Evolutionary conservation across 1,140 invertebrate species (phyloP).

Genomic region (Eurosta solidaginis): DNA sequence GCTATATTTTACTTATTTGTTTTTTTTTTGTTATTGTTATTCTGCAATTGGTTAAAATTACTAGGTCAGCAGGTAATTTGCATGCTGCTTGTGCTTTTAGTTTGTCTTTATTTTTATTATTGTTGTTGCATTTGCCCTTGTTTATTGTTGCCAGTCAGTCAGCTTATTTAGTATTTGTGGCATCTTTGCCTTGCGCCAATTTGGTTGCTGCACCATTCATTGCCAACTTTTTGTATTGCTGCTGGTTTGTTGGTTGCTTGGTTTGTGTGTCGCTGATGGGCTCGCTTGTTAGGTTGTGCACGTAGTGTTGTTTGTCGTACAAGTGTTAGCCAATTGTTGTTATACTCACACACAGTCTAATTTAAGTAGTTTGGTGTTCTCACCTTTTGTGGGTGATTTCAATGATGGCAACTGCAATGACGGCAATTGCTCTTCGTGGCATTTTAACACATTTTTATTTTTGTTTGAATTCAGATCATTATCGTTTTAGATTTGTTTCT

Average conservation of each 20-base stretch:
- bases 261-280: not conserved
- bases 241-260: not conserved
- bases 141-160: too few relatives aligned
- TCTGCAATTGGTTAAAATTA: not conserved
- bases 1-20: not conserved
- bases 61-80: not conserved
- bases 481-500: not conserved
- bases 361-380: not conserved
- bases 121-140: not conserved
- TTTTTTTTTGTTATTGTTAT: too few relatives aligned
- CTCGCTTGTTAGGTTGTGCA: too few relatives aligned
- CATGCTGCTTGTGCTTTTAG: not conserved
- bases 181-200: not conserved
- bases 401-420: conserved; percentile 22
- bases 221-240: not conserved
- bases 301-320: too few relatives aligned
- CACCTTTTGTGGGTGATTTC: conserved; percentile 17
- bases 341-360: too few relatives aligned
- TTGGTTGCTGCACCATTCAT: not conserved
- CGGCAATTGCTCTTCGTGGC: not conserved
- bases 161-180: not conserved
- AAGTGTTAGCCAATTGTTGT: not conserved
- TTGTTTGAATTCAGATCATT: too few relatives aligned
- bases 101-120: not conserved
- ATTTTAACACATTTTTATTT: not conserved